Conservation (phyloP, 1,140 invertebrate species). For the Brachionus calyciflorus region DNA sequence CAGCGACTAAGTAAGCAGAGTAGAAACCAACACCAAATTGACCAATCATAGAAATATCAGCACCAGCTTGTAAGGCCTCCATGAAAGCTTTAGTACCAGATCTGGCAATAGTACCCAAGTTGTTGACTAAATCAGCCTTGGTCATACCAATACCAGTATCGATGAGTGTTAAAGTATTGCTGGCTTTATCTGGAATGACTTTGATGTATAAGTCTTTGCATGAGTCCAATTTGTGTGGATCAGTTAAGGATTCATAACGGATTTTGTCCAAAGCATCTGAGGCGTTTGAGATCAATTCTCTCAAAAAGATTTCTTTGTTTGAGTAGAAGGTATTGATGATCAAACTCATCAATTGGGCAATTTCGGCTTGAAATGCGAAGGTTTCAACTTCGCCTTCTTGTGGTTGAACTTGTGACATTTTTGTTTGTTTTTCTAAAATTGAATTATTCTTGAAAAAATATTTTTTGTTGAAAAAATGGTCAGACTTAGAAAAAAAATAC, state of each 20-base stretch:
- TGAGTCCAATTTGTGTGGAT: constrained; percentile 77
- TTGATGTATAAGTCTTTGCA: constrained; percentile 85
- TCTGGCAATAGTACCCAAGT: constrained; percentile 90
- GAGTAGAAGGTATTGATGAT: constrained; percentile 99
- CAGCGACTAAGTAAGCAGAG: constrained; percentile 94
- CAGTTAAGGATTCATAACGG: constrained; percentile 82
- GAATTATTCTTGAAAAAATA: background rate
- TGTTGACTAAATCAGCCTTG: constrained; percentile 86
- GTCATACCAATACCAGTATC: constrained; percentile 95
- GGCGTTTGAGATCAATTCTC: constrained; percentile 88
- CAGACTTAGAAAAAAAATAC: background rate
- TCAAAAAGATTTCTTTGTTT: constrained; percentile 98
- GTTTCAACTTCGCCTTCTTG: constrained; percentile 57
- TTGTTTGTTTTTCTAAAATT: background rate
- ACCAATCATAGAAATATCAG: constrained; percentile 94
- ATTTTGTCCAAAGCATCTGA: constrained; percentile 75
- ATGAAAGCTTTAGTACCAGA: constrained; percentile 94
- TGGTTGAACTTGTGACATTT: constrained; percentile 35
- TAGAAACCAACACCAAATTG: constrained; percentile 98
- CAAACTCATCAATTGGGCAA: constrained; percentile 86
- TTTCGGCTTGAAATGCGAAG: constrained; percentile 85
- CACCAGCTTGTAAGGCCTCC: constrained; percentile 85
- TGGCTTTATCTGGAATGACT: constrained; percentile 83
- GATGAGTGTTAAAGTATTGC: constrained; percentile 81
- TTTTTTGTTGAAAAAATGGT: background rate